Percentiles rank a stretch among this genome's conserved stretches.
phyloP scores from a whole-genome alignment of 1,140 invertebrate genomes.

The Coenobita brevimanus region DNA sequence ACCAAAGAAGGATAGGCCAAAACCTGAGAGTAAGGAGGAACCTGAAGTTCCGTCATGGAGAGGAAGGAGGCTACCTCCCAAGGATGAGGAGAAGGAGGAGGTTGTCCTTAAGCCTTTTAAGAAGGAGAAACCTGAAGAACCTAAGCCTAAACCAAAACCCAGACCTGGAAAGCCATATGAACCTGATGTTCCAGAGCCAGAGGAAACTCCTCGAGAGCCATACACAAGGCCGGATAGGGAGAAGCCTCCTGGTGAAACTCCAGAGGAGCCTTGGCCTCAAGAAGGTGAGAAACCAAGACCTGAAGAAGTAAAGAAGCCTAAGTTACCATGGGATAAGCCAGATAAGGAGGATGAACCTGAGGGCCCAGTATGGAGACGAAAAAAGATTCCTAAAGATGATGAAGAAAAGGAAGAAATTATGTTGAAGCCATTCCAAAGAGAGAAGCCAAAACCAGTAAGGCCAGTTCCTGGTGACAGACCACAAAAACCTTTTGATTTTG shows the following conservation, averaged over 20 bases:
- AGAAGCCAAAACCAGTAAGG: constrained; percentile 6
- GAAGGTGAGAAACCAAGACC: not conserved
- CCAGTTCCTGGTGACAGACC: not conserved
- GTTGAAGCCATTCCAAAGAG: constrained; percentile 58
- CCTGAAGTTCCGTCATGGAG: constrained; percentile 31
- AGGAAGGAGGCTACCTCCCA: constrained; percentile 17
- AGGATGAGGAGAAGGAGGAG: constrained; percentile 67
- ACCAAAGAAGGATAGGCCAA: not conserved
- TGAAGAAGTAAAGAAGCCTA: constrained; percentile 12
- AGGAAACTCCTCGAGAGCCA: constrained; percentile 11
- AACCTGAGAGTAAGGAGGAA: constrained; percentile 26
- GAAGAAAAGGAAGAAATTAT: constrained; percentile 67
- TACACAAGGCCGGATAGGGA: not conserved
- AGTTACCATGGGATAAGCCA: not conserved
- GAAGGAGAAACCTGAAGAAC: constrained; percentile 22
- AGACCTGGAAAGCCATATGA: constrained; percentile 15
- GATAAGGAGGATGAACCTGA: too few relatives aligned
- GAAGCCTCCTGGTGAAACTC: not conserved
- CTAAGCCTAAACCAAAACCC: not conserved
- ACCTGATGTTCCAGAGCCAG: constrained; percentile 12
- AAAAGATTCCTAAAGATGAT: constrained; percentile 19
- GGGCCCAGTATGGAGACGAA: not conserved
- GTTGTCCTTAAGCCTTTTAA: constrained; percentile 58
- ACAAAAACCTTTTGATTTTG: constrained; percentile 4
- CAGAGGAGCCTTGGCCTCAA: not conserved